Conservation (phyloP, 2,797 vertebrate genomes). For the Chiloscyllium punctatum region DNA sequence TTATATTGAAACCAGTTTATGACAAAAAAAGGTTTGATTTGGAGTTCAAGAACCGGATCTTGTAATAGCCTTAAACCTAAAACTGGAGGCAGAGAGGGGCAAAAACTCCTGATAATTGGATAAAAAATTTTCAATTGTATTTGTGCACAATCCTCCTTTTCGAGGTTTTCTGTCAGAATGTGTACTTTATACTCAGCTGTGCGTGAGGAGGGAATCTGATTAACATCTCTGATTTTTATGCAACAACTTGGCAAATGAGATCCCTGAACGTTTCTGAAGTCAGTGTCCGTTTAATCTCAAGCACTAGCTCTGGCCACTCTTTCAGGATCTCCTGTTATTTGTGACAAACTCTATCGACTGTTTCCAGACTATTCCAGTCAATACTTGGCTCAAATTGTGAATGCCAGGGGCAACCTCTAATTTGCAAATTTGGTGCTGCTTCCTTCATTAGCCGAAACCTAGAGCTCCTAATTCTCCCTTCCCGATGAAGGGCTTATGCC, state of each 20-base stretch:
- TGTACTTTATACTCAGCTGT: not conserved
- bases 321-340: not conserved
- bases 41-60: not conserved
- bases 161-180: not conserved
- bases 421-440: not conserved
- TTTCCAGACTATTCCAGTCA: not conserved
- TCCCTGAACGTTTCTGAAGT: not conserved
- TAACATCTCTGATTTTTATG: not conserved
- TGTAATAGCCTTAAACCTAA: not conserved
- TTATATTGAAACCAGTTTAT: not conserved
- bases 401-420: not conserved
- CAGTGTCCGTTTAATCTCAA: not conserved
- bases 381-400: not conserved
- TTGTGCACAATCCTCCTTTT: not conserved
- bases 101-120: not conserved
- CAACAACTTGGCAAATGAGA: not conserved
- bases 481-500: too few relatives aligned
- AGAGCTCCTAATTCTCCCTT: not conserved
- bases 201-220: not conserved
- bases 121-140: not conserved
- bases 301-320: not conserved
- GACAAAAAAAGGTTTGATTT: not conserved
- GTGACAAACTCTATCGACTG: not conserved
- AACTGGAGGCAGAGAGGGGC: not conserved
- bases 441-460: not conserved